These are phyloP conservation scores for Bovichtus variegatus DNA, from an alignment of 2,797 vertebrate genomes.

Conservation along the genomic window DNA sequence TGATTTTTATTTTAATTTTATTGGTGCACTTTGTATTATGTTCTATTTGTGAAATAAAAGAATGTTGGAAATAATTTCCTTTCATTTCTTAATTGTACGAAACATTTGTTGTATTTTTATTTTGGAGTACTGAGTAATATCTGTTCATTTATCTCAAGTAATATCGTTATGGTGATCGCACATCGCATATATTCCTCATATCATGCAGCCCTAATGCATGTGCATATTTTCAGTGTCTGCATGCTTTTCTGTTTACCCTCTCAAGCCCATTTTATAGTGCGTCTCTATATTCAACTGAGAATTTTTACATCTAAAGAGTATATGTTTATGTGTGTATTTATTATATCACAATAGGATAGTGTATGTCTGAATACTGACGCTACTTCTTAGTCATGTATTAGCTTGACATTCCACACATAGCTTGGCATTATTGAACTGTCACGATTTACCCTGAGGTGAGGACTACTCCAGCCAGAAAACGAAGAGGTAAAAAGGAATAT, in stretches of 20 bases:
- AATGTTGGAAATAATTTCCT: too few relatives aligned
- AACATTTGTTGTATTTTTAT: too few relatives aligned
- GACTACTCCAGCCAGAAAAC: slow-evolving; percentile 67
- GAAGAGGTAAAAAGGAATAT: slow-evolving; percentile 75
- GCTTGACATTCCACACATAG: slow-evolving; percentile 87
- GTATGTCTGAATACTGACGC: slow-evolving; percentile 55
- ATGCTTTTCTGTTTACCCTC: not conserved
- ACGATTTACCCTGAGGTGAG: slow-evolving; percentile 82
- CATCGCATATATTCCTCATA: too few relatives aligned
- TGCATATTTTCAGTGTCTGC: not conserved
- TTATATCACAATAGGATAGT: slow-evolving; percentile 16
- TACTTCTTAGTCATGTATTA: slow-evolving; percentile 77
- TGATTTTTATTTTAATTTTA: too few relatives aligned
- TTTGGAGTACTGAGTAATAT: too few relatives aligned
- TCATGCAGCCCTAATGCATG: not conserved
- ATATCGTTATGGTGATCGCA: too few relatives aligned
- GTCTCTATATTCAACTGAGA: not conserved
- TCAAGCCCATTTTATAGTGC: not conserved
- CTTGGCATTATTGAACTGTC: slow-evolving; percentile 88
- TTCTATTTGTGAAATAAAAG: too few relatives aligned
- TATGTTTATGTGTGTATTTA: not conserved
- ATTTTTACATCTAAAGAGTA: not conserved
- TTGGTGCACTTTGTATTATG: too few relatives aligned
- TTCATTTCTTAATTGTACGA: too few relatives aligned
- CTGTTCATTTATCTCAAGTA: too few relatives aligned